Base-by-base conservation (phyloP, 2,888 invertebrate species). In the Lasioglossum malachurum region DNA sequence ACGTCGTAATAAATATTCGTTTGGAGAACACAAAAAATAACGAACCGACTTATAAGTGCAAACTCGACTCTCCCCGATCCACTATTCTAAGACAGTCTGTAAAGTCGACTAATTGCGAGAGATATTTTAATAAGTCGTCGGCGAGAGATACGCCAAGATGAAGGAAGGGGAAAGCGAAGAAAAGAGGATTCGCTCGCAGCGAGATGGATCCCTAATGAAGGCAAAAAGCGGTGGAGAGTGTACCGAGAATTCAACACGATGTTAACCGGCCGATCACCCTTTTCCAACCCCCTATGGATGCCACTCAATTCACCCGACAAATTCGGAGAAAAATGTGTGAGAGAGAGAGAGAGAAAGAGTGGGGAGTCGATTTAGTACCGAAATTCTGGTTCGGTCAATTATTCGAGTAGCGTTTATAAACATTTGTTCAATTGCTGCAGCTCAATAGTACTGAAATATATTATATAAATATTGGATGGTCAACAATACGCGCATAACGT, bases 201-300 rank as follows among this genome's bases (percentile, higher is more conserved):
- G 31, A 64, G 64, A 64, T 35, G 64, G 64, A 31, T 31, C 64
- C 64, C 31, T 64, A 64, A 64, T 64, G 64, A 64, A 64, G 64
- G 31, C 64, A 19, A 12, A 64, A 64, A 64, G 64, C 35, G 57
- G 64, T 31, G 64, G 16, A 64, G 64, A 64, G 31, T 64, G 64
- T 64, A 64, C 64, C 64, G 31, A 64, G 64, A 64, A 64, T 64
- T 31, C 64, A 64, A 64, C 64, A 64, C 64, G 64, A 64, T 64
- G 64, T 64, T 64, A 64, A 64, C 64, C 31, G 19, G 31, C 31
- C 64, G 64, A 64, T 64, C 64, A 64, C 64, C 64, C 64, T 64
- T 64, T 64, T 19, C 19, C 64, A 64, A 64, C 31, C 64, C 64
- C 64, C 64, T 64, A 64, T 64, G 64, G 64, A 64, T 64, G 31